Base-by-base conservation (phyloP, 2,888 invertebrate species). In the Leucoma salicis region DNA sequence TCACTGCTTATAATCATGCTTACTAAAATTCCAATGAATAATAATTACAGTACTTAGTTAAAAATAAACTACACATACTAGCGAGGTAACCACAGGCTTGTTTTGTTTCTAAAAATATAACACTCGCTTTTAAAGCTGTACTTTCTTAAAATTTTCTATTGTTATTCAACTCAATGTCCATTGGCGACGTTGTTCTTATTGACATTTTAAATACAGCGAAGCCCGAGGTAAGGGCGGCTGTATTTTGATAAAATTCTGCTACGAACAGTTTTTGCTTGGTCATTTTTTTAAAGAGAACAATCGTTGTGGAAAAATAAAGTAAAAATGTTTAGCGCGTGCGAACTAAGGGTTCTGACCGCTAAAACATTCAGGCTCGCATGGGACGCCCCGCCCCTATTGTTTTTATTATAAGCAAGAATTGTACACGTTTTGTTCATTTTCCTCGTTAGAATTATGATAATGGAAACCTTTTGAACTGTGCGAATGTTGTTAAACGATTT, bases 321-420 rank as follows among this genome's bases (percentile, higher is more conserved):
- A 67, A 64, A 73, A 72, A 66, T 69, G 60, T 64, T 55, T 43
- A 49, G 55, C 51, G 63, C 64, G 59, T 63, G 58, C 63, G 49
- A 64, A 54, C 64, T 58, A 63, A 68, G 63, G 70, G 65, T 61
- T 55, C 49, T 46, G 48, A 47, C 67, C 70, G 55, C 74, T 78
- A 61, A 78, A 81, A 81, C 76, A 79, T 82, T 78, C 71, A 78
- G 66, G 73, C 58, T 53, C 61, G 67, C 67, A 72, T 61, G 70
- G 53, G 59, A 57, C 58, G n/a, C n/a, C n/a, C n/a, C 1, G 58
- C 58, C 45, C 56, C 69, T 72, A 77, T 82, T 83, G 81, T 82
- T 79, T 80, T 79, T 78, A 79, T 80, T 79, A 77, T 77, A 74
- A 76, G 70, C 75, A 72, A 70, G 70, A 71, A 70, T 70, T 66